Evolutionary conservation across 2,797 vertebrate species (phyloP), one percentile per base, ranked within the genome.

Genomic region (Neomorphus geoffroyi): DNA sequence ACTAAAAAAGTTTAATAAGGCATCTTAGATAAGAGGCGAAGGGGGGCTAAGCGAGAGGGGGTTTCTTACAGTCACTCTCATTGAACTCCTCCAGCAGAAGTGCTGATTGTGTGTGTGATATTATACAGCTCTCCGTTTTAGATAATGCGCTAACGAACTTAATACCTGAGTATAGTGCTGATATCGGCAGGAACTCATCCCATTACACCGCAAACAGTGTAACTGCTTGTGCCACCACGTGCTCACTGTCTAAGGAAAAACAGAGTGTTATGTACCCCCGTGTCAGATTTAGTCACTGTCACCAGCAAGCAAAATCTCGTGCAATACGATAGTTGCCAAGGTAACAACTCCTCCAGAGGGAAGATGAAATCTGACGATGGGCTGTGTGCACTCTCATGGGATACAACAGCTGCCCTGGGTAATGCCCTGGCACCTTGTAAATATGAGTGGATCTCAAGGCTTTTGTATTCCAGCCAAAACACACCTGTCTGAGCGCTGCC

Each of bases 281-380:
- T 23, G 79, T 22, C 87, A 73, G 51, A 66, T 82, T 62, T 30
- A 58, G 80, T 77, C n/a, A n/a, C n/a, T n/a, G n/a, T n/a, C n/a
- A n/a, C n/a, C 43, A 75, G 95, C 77, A 46, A 87, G 79, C 51
- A 39, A 66, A 83, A 90, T 82, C 93, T 86, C 88, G 21, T 60
- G 85, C 66, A 94, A 62, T 88, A 60, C 0, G 6, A 78, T 58
- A 93, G 94, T 96, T 97, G 94, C 94, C 93, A 96, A 86, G 96
- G 96, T 95, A 96, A 97, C 96, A 79, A 70, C 86, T 95, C 88
- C 73, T 77, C 69, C 75, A 37, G 58, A 88, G 78, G 80, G 81
- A 78, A 39, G 64, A 89, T 2, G 62, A 81, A 84, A 64, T 90
- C 60, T 62, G 79, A 93, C 5, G 13, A 64, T 3, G 7, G 88